Evolutionary conservation across 2,888 invertebrate species (phyloP).

Genomic region (Caenorhabditis zanzibari): DNA sequence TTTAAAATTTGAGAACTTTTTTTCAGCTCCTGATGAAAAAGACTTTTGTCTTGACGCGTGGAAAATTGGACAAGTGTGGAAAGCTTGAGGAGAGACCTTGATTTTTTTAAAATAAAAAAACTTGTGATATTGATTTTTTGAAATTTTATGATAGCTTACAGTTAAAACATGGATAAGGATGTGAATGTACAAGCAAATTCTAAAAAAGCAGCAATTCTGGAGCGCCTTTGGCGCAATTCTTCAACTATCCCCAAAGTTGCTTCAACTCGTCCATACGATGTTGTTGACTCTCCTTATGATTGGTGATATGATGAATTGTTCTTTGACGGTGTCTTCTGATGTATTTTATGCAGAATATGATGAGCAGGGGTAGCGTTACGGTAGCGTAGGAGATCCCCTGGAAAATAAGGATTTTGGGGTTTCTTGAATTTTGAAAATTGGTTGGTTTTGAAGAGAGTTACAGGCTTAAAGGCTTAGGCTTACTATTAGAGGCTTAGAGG

Average conservation of each 20-base stretch:
- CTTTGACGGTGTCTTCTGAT: slow-evolving; percentile 46
- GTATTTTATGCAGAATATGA: slow-evolving; percentile 53
- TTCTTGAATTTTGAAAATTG: not conserved
- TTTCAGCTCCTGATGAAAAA: slow-evolving; percentile 1
- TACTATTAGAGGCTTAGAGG: too few relatives aligned
- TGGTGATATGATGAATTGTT: slow-evolving; percentile 55
- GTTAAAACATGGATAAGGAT: not conserved
- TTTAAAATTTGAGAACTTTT: not conserved
- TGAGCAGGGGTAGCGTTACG: slow-evolving; percentile 46
- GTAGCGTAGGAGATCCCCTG: slow-evolving; percentile 55
- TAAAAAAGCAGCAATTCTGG: too few relatives aligned
- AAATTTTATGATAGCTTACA: not conserved
- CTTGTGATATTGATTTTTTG: too few relatives aligned
- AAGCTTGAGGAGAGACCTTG: slow-evolving; percentile 1
- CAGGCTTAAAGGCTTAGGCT: too few relatives aligned
- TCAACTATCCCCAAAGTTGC: slow-evolving; percentile 35
- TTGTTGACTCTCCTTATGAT: slow-evolving; percentile 39
- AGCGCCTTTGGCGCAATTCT: too few relatives aligned
- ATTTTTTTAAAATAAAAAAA: not conserved
- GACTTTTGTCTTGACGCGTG: slow-evolving; percentile 6
- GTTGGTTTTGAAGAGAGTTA: too few relatives aligned
- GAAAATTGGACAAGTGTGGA: slow-evolving; percentile 16
- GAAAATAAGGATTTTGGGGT: not conserved
- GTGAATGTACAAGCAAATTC: too few relatives aligned
- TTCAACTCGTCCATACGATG: slow-evolving; percentile 51